Conservation (phyloP, 2,888 invertebrate genomes). For the Stramonita haemastoma region DNA sequence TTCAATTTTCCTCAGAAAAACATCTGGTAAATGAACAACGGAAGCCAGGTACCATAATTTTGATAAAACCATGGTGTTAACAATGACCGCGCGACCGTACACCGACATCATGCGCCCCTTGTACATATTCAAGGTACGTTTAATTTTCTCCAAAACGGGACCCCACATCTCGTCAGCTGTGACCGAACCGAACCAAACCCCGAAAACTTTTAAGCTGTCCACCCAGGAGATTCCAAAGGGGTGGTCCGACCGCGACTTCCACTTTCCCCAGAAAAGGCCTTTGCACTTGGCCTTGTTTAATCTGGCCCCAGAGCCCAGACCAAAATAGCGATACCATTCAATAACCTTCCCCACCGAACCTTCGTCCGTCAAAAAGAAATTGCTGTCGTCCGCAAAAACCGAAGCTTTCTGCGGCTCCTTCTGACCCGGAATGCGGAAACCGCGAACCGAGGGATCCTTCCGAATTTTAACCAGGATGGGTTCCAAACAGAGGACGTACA, state of each 20-base stretch:
- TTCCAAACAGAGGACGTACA: constrained; percentile 38
- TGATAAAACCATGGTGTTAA: background rate
- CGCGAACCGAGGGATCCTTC: background rate
- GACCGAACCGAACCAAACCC: constrained; percentile 48
- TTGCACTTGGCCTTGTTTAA: constrained; percentile 39
- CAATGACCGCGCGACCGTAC: background rate
- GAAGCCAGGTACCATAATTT: constrained; percentile 7
- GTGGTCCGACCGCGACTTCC: constrained; percentile 29
- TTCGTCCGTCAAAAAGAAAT: background rate
- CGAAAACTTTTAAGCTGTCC: constrained; percentile 49
- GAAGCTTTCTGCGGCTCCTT: background rate
- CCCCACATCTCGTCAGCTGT: constrained; percentile 36
- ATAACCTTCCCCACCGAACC: background rate
- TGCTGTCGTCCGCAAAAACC: constrained; percentile 2
- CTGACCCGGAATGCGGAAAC: background rate
- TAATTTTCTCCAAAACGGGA: background rate
- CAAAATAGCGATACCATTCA: constrained; percentile 19
- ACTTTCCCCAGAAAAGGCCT: constrained; percentile 37
- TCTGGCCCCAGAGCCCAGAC: constrained; percentile 29
- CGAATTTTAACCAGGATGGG: constrained; percentile 33
- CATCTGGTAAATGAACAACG: background rate
- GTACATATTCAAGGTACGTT: background rate
- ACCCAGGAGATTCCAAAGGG: constrained; percentile 47
- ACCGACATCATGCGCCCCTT: background rate
- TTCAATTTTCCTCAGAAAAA: background rate